A percentile compares a stretch with the other conserved stretches of the same genome.
These are phyloP conservation scores for Ciona savignyi DNA, from an alignment of 23 tunicate species.

Conservation along the genomic window DNA sequence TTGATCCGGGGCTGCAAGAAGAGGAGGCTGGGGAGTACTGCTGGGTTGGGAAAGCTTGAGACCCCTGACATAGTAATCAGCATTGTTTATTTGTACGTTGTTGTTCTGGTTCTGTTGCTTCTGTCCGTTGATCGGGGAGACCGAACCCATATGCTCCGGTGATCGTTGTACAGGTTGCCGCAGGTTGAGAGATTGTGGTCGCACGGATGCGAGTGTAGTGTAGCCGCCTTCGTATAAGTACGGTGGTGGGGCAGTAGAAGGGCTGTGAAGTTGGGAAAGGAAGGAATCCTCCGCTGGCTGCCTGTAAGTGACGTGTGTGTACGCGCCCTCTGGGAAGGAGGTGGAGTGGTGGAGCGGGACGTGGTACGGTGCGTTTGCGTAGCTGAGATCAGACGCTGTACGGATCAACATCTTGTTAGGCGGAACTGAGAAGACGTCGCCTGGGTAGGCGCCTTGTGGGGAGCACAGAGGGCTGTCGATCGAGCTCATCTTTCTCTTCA, in stretches of 20 bases:
- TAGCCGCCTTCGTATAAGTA: conserved; percentile 76
- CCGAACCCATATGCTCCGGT: conserved; percentile 6
- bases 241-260: conserved; percentile 22
- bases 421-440: conserved; percentile 59
- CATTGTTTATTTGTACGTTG: conserved; percentile 27
- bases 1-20: conserved; percentile 14
- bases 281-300: conserved; percentile 39
- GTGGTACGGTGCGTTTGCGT: conserved; percentile 70
- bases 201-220: conserved; percentile 66
- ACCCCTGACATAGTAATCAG: conserved; percentile 2
- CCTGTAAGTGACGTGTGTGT: conserved; percentile 42
- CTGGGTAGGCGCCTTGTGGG: conserved; percentile 23
- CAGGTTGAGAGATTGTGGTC: conserved; percentile 33
- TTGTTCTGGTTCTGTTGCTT: conserved; percentile 85
- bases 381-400: conserved; percentile 58
- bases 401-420: conserved; percentile 78
- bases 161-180: conserved; percentile 7
- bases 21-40: conserved; percentile 32
- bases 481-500: conserved; percentile 75
- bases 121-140: conserved; percentile 49
- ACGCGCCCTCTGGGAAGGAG: conserved; percentile 50
- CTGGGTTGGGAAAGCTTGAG: conserved; percentile 4
- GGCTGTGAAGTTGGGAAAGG: conserved; percentile 46
- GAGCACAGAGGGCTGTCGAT: conserved; percentile 38
- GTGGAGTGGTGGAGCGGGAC: conserved; percentile 56